Conservation (phyloP, 2,888 invertebrate genomes). For the Tipula lateralis region DNA sequence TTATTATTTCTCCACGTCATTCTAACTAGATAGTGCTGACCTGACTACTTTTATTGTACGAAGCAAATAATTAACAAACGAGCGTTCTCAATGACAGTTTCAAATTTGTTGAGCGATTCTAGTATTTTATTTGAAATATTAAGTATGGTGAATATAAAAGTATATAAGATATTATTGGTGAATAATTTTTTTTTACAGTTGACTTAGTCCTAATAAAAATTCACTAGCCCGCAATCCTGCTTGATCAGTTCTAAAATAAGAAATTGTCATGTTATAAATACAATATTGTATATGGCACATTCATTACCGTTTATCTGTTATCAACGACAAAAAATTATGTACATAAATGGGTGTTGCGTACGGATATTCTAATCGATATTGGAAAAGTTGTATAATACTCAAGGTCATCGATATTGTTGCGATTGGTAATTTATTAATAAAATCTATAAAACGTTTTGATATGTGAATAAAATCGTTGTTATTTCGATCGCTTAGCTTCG, state of each 20-base stretch:
- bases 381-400: not conserved
- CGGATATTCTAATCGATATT: not conserved
- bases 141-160: no score
- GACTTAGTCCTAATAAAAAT: not conserved
- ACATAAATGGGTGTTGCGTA: not conserved
- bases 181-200: no score
- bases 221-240: not conserved
- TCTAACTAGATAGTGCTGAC: no score
- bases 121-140: no score
- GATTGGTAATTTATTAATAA: not conserved
- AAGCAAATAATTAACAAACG: no score
- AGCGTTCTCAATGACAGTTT: no score
- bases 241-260: not conserved
- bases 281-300: not conserved
- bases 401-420: not conserved
- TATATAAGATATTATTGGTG: no score
- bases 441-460: not conserved
- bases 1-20: no score
- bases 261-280: no score
- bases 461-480: not conserved
- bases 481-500: not conserved
- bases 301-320: not conserved
- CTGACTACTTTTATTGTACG: no score
- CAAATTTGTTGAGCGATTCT: no score
- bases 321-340: not conserved